These are phyloP conservation scores for Amblyraja radiata DNA, from an alignment of 2,797 vertebrate species.

Conservation along the genomic window DNA sequence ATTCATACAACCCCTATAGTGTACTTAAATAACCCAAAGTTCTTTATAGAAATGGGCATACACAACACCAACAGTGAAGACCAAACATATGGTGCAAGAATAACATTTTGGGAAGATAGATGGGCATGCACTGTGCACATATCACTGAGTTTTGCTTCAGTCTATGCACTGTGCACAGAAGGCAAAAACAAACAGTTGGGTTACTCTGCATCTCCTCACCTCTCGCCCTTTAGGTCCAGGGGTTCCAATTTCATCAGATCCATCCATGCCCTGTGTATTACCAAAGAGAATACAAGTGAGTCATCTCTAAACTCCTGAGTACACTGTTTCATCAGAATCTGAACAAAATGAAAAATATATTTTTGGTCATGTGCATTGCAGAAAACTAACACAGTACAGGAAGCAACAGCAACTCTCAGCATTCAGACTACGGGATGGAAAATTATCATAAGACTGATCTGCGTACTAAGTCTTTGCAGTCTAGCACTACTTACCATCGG, in stretches of 20 bases:
- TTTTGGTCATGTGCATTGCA: neutral
- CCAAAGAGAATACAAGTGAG: conserved; percentile 22
- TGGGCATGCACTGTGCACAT: neutral
- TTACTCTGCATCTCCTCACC: conserved; percentile 50
- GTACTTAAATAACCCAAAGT: neutral
- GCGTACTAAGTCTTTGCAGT: no score
- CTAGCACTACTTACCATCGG: neutral
- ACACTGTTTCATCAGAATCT: neutral
- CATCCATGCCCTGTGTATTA: conserved; percentile 64
- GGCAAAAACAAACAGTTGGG: neutral
- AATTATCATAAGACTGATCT: neutral
- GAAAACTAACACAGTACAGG: neutral
- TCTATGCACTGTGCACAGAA: neutral
- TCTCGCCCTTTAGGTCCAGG: conserved; percentile 65
- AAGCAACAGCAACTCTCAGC: neutral
- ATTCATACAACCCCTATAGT: neutral
- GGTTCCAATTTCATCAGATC: conserved; percentile 61
- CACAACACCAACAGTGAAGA: neutral
- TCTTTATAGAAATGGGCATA: neutral
- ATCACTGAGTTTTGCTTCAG: neutral
- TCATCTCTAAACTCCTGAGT: neutral
- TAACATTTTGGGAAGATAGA: neutral
- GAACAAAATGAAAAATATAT: neutral
- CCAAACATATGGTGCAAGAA: neutral
- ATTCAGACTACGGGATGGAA: neutral